A percentile compares a stretch with the other conserved stretches of the same genome.
Conservation (phyloP, 2,797 vertebrate species). For the Babyrousa celebensis region DNA sequence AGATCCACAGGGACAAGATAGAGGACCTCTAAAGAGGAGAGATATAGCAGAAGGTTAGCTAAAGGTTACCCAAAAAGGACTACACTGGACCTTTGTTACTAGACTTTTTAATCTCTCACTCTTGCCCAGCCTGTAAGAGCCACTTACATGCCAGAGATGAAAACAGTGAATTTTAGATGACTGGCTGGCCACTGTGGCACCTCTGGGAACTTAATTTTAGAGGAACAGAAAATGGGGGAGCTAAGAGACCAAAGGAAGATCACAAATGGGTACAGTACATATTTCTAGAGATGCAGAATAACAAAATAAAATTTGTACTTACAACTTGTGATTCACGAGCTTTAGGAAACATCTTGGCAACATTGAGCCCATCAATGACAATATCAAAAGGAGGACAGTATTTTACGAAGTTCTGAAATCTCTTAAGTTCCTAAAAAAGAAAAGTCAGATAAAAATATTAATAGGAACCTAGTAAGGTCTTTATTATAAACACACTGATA, state of each 20-base stretch:
- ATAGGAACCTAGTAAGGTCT: slow-evolving; percentile 55
- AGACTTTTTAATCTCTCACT: not conserved
- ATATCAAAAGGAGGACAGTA: slow-evolving; percentile 94
- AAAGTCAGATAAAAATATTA: slow-evolving; percentile 75
- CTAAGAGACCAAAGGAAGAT: slow-evolving; percentile 43
- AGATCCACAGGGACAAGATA: not conserved
- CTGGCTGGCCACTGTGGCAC: not conserved
- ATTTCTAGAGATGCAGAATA: slow-evolving; percentile 53
- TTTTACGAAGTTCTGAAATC: slow-evolving; percentile 95
- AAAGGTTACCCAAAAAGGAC: not conserved
- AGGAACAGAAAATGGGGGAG: slow-evolving; percentile 30
- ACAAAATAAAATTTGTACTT: slow-evolving; percentile 89
- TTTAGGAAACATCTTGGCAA: slow-evolving; percentile 91
- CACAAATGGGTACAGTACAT: slow-evolving; percentile 4
- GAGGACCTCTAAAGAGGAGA: slow-evolving; percentile 15
- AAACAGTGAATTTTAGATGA: slow-evolving; percentile 42
- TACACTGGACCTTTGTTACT: not conserved
- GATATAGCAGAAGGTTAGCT: not conserved
- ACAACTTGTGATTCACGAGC: slow-evolving; percentile 93
- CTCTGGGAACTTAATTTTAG: slow-evolving; percentile 57
- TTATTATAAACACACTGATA: slow-evolving; percentile 48
- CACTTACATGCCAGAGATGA: not conserved
- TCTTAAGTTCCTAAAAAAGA: slow-evolving; percentile 92
- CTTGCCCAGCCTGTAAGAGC: not conserved
- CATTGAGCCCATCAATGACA: slow-evolving; percentile 97